Conservation (phyloP, 1,140 invertebrate species). For the Thaumetopoea pityocampa region DNA sequence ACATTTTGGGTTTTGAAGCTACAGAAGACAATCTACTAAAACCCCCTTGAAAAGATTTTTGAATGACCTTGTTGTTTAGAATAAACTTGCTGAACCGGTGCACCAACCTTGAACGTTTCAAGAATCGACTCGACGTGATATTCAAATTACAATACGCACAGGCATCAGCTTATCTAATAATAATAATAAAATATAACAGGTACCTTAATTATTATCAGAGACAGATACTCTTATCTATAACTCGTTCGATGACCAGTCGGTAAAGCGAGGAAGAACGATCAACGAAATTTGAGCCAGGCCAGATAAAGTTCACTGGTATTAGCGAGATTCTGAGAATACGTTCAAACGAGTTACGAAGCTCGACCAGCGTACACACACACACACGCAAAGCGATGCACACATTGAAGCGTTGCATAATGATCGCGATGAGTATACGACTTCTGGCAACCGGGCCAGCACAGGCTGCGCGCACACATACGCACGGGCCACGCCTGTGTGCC, state of each 20-base stretch:
- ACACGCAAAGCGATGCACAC: constrained; percentile 8
- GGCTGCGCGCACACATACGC: constrained; percentile 16
- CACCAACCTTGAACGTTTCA: no score
- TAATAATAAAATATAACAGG: no score
- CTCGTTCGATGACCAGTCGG: constrained; percentile 5
- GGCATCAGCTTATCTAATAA: no score
- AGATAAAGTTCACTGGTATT: constrained; percentile 40
- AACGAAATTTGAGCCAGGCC: constrained; percentile 26
- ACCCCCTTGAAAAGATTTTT: no score
- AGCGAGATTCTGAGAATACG: constrained; percentile 62
- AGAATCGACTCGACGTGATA: no score
- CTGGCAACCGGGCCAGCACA: constrained; percentile 27
- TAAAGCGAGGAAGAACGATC: constrained; percentile 32
- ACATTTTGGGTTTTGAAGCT: no score
- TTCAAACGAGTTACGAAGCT: constrained; percentile 63
- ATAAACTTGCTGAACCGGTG: no score
- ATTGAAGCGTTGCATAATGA: constrained; percentile 12
- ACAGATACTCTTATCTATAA: not conserved
- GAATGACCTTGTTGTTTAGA: no score
- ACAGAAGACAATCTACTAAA: no score
- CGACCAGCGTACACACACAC: constrained; percentile 31
- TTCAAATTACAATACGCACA: no score
- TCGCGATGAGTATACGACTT: constrained; percentile 21
- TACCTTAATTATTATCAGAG: constrained; percentile 7
- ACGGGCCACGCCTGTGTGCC: constrained; percentile 18